Evolutionary conservation across 2,888 invertebrate genomes (phyloP).

Genomic region (Himalopsyche kuldschensis): DNA sequence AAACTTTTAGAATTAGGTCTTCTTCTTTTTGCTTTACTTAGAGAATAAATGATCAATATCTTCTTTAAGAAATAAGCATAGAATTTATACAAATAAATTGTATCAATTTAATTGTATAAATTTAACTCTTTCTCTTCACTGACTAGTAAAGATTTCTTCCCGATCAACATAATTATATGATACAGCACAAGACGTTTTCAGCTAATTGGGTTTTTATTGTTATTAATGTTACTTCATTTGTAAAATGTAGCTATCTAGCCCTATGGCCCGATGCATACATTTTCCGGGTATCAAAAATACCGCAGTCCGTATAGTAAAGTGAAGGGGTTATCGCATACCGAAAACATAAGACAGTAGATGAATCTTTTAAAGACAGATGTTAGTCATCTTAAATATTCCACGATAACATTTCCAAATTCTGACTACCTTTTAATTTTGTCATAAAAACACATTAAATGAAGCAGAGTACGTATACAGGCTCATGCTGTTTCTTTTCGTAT

Average conservation of each 20-base stretch:
- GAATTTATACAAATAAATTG: too few species aligned
- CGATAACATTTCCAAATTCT: not conserved
- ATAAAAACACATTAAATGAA: too few species aligned
- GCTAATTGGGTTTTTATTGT: not conserved
- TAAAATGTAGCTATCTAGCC: not conserved
- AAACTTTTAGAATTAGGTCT: too few species aligned
- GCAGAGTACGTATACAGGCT: too few species aligned
- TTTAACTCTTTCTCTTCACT: not conserved
- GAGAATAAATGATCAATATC: too few species aligned
- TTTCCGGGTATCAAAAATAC: not conserved
- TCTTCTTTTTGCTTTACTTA: too few species aligned
- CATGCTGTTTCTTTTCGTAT: too few species aligned
- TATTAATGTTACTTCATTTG: not conserved
- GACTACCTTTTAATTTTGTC: not conserved
- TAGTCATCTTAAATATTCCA: not conserved
- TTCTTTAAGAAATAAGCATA: too few species aligned
- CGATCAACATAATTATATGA: not conserved
- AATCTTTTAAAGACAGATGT: not conserved
- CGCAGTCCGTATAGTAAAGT: not conserved
- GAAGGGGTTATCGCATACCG: not conserved
- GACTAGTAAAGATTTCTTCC: not conserved
- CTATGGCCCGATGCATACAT: not conserved
- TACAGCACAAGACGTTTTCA: not conserved
- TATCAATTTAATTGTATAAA: too few species aligned
- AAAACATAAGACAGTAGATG: not conserved